A percentile compares a stretch with the other conserved stretches of the same genome.
Conservation (phyloP, 2,888 invertebrate genomes). For the Eupeodes latifasciatus region DNA sequence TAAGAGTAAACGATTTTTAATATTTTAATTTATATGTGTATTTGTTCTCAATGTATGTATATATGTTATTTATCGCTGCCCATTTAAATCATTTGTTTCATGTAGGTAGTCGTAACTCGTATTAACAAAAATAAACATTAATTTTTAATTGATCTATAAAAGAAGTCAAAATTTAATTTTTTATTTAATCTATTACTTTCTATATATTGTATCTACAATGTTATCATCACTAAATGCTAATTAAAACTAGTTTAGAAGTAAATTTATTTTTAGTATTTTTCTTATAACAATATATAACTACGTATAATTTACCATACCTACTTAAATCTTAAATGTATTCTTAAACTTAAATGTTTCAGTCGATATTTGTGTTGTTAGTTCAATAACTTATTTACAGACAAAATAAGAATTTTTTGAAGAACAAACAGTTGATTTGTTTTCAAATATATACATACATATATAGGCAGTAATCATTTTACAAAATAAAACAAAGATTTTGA, state of each 20-base stretch:
- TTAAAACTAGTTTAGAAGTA: slow-evolving; percentile 43
- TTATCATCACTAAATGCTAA: slow-evolving; percentile 13
- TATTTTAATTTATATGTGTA: too few relatives aligned
- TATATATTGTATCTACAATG: neutral
- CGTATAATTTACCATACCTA: neutral
- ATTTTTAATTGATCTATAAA: too few relatives aligned
- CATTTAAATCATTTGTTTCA: too few relatives aligned
- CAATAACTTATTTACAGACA: slow-evolving; percentile 49
- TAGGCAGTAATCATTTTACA: neutral
- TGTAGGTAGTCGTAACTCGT: too few relatives aligned
- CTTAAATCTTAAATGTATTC: slow-evolving; percentile 33
- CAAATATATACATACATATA: neutral
- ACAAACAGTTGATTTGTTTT: slow-evolving; percentile 20
- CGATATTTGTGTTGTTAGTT: slow-evolving; percentile 56
- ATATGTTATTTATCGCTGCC: too few relatives aligned
- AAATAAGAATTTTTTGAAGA: slow-evolving; percentile 26
- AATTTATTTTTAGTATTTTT: slow-evolving; percentile 11
- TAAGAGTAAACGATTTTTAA: too few relatives aligned
- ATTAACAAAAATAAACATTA: too few relatives aligned
- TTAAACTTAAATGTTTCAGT: slow-evolving; percentile 64
- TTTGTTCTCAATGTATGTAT: too few relatives aligned
- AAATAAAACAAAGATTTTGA: slow-evolving; percentile 46
- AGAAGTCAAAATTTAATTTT: too few relatives aligned
- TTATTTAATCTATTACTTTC: too few relatives aligned
- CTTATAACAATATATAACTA: slow-evolving; percentile 15